phyloP scores from a whole-genome alignment of 2,888 invertebrate species.

The Heliconius cydno region DNA sequence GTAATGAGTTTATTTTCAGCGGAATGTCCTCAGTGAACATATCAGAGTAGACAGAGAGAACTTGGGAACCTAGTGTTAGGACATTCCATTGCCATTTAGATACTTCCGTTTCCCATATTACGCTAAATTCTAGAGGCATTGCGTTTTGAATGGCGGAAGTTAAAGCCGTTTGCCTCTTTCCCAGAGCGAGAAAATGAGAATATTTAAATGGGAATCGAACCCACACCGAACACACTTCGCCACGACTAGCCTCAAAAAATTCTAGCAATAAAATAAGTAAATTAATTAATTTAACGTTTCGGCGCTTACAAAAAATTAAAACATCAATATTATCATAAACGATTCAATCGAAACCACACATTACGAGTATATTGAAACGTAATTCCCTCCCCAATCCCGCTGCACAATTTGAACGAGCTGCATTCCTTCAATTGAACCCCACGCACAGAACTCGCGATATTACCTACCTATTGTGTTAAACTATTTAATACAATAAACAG shows the following conservation, averaged over 20 bases:
- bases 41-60: no score
- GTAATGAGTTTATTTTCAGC: no score
- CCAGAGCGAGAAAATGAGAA: neutral
- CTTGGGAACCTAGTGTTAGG: no score
- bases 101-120: no score
- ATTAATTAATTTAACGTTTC: neutral
- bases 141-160: no score
- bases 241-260: neutral
- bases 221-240: neutral
- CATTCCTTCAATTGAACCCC: constrained; percentile 64
- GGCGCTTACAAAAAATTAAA: constrained; percentile 29
- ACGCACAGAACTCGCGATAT: constrained; percentile 63
- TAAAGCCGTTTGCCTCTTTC: neutral
- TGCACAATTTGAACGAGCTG: constrained; percentile 54
- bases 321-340: constrained; percentile 51
- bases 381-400: constrained; percentile 52
- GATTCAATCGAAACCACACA: constrained; percentile 48
- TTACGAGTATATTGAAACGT: constrained; percentile 47
- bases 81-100: no score
- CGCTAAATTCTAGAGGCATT: no score
- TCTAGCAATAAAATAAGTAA: neutral
- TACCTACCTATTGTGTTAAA: constrained; percentile 63
- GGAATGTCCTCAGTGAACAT: no score
- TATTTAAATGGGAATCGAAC: neutral
- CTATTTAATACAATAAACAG: constrained; percentile 72